Evolutionary conservation across 2,113 vertebrate genomes (phyloP), one percentile per base, ranked within the genome.

Genomic region (Cinclus mexicanus): DNA sequence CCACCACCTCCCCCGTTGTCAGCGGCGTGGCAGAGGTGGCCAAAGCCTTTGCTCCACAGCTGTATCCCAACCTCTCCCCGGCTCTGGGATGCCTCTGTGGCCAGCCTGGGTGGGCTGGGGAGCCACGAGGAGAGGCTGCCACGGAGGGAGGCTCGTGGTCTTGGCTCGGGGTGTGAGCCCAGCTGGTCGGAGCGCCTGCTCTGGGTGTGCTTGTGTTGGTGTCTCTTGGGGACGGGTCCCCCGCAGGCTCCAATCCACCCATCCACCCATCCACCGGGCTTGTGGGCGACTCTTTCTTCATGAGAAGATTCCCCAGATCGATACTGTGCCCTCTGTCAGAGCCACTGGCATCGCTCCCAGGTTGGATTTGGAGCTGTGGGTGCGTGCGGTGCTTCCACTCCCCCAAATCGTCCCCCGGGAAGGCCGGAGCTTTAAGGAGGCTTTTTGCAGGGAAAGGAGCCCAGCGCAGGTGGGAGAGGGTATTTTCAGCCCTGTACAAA

Each of bases 211-310:
- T 85, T 3, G 42, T 53, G 74, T 41, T 12, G 82, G 75, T 71
- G 83, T 42, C 90, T 68, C 94, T 37, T 0, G 17, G 94, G 93
- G 95, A 72, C 14, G 24, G 21, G n/a, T 25, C 72, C 93, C 76
- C 95, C 17, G 37, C 92, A 83, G 89, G 83, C 91, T 93, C 61
- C 94, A 31, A 47, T 3, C 52, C 70, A 15, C 12, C 41, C 46
- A 33, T 1, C 23, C 68, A 4, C 46, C 46, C 44, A 42, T 6
- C 49, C 49, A 39, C 83, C 33, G 4, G 25, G 37, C 77, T 86
- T 25, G 77, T 94, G 94, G 87, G 91, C 6, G 55, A 65, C 94
- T 83, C 93, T 89, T 91, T 77, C 91, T 25, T 39, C 82, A 49
- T 10, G 4, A 20, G 84, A 49, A 91, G 87, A 90, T 96, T 60